These are phyloP conservation scores for Scolopax mira DNA, from an alignment of 2,113 vertebrate species.

Conservation along the genomic window DNA sequence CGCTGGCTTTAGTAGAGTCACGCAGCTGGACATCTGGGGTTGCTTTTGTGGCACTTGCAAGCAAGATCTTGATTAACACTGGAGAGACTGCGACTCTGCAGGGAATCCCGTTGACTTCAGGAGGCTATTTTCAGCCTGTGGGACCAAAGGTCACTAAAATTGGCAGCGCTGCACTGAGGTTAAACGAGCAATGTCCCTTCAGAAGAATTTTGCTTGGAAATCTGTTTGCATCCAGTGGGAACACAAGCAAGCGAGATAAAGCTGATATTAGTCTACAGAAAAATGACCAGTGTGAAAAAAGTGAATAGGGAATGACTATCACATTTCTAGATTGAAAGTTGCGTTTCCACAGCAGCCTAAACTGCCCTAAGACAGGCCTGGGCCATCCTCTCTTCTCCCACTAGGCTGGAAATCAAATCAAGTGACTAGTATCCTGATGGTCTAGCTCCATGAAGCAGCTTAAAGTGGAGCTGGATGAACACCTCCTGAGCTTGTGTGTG, in stretches of 20 bases:
- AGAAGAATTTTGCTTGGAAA: background rate
- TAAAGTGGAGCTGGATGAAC: background rate
- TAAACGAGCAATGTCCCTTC: background rate
- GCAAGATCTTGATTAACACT: background rate
- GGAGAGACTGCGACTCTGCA: background rate
- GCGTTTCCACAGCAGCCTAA: background rate
- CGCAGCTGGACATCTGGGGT: fast-evolving
- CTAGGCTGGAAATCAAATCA: background rate
- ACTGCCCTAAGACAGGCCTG: background rate
- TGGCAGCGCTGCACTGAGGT: background rate
- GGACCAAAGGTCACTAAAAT: background rate
- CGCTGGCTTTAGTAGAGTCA: background rate
- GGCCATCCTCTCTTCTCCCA: background rate
- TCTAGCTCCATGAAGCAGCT: background rate
- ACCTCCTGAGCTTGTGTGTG: background rate
- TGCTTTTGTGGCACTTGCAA: background rate
- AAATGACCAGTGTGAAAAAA: background rate
- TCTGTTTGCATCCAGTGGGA: background rate
- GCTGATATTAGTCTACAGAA: background rate
- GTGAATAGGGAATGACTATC: background rate
- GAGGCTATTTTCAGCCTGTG: background rate
- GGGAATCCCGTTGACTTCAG: conserved; percentile 3
- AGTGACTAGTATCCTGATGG: background rate
- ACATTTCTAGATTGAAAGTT: background rate
- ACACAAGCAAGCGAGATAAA: background rate